Base-by-base conservation (phyloP, 1,140 invertebrate genomes). In the Drosophila cardini region DNA sequence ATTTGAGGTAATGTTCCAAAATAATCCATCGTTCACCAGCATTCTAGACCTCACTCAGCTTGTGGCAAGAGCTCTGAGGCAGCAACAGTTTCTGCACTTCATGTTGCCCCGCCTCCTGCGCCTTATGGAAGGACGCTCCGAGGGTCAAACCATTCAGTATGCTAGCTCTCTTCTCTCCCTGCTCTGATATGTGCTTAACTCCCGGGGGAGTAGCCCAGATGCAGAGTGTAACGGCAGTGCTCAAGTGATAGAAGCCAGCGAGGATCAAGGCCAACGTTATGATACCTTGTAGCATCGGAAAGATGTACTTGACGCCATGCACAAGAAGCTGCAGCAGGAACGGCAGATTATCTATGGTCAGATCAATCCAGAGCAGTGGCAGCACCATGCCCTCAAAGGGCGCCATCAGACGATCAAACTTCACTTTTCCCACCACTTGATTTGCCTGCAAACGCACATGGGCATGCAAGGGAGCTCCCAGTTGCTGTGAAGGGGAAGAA, bases 361-460 rank as follows among this genome's bases (percentile, higher is more conserved):
- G 90, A 90, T 95, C 94, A 0, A 94, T 89, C 94, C 95, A 96
- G 4, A 95, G 93, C 10, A 96, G 85, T 0, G 96, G 96, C 32
- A 96, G 46, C 0, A 94, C 93, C 18, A 95, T 80, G 53, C 93
- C 92, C 71, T 95, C 94, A 78, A 96, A 96, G 10, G 92, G 91
- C 2, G 76, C 85, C 18, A 94, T 93, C 42, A 92, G 90, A 0
- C 80, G 72, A 78, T 94, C 95, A 57, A 93, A 94, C 10, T 75
- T 92, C 0, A 94, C 93, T 7, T 94, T 82, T 4, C 93, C 90
- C 73, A 96, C 93, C 2, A 95, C 92, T n/a, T 96, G 90, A 90
- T 95, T 96, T 32, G 95, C 93, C 90, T 96, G 96, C 15, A 96
- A 79, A 11, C 94, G 94, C 10, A 95, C 93, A 30, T 93, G 92